Percentiles rank a stretch among this genome's conserved stretches.
These are phyloP conservation scores for Saguinus imperator DNA, from an alignment of 2,113 vertebrate species.

Conservation along the genomic window DNA sequence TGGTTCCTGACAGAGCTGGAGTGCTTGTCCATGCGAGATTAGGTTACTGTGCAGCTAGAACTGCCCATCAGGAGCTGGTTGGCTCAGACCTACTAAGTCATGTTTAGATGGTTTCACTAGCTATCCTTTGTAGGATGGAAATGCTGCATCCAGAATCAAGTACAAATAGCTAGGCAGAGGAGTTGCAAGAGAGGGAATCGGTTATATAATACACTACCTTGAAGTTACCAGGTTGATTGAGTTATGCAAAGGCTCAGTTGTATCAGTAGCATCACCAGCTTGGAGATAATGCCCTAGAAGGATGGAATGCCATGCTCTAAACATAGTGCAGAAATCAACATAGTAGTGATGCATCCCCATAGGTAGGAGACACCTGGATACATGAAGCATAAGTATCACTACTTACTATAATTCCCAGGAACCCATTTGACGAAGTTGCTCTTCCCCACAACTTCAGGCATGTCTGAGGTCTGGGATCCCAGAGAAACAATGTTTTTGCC, in stretches of 20 bases:
- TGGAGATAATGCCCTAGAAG: background rate
- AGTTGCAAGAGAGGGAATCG: background rate
- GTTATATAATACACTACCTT: background rate
- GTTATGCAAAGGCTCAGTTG: background rate
- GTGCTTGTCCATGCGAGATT: background rate
- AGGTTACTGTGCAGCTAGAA: background rate
- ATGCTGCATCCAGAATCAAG: background rate
- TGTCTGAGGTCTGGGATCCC: background rate
- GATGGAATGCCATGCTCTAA: background rate
- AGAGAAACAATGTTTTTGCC: background rate
- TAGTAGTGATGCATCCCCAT: background rate
- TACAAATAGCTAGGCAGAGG: background rate
- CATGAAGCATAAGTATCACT: background rate
- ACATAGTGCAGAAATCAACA: background rate
- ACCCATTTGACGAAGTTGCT: background rate
- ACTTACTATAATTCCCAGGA: background rate
- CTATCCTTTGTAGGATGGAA: background rate
- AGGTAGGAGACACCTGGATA: background rate
- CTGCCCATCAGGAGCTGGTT: background rate
- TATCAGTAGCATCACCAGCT: background rate
- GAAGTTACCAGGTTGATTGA: background rate
- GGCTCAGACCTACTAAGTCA: background rate
- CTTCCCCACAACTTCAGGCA: background rate
- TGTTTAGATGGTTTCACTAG: background rate
- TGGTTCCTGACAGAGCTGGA: background rate